Percentiles rank a stretch among this genome's conserved stretches.
phyloP scores from a whole-genome alignment of 2,888 invertebrate genomes.

The Capitulum mitella region DNA sequence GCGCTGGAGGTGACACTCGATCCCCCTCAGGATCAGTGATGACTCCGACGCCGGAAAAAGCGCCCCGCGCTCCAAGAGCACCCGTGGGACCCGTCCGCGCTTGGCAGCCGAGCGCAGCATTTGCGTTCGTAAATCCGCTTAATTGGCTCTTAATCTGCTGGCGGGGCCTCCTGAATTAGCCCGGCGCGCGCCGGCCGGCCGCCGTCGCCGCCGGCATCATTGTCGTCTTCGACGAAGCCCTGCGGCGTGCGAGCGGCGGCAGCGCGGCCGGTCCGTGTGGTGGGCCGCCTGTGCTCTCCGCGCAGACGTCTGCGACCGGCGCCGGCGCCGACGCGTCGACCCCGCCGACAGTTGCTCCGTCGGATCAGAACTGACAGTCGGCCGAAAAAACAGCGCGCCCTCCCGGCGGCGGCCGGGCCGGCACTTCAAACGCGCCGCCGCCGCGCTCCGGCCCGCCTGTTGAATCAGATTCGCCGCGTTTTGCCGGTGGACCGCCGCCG shows the following conservation, averaged over 20 bases:
- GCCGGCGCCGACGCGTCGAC: background rate
- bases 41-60: background rate
- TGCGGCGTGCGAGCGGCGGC: background rate
- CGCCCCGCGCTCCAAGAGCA: background rate
- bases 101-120: background rate
- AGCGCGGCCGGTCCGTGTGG: no score
- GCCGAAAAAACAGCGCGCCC: background rate
- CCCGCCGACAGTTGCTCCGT: background rate
- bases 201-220: background rate
- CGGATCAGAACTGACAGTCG: background rate
- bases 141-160: slow-evolving; percentile 9
- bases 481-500: no score
- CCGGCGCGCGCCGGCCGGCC: background rate
- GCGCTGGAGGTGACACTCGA: no score
- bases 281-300: no score
- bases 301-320: no score
- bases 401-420: background rate
- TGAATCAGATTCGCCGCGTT: background rate
- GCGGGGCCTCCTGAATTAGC: background rate
- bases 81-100: background rate
- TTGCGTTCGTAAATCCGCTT: slow-evolving; percentile 18
- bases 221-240: background rate
- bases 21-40: no score
- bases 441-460: background rate
- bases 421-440: background rate